Conservation (phyloP, 1,140 invertebrate species). For the Ladona fulva region DNA sequence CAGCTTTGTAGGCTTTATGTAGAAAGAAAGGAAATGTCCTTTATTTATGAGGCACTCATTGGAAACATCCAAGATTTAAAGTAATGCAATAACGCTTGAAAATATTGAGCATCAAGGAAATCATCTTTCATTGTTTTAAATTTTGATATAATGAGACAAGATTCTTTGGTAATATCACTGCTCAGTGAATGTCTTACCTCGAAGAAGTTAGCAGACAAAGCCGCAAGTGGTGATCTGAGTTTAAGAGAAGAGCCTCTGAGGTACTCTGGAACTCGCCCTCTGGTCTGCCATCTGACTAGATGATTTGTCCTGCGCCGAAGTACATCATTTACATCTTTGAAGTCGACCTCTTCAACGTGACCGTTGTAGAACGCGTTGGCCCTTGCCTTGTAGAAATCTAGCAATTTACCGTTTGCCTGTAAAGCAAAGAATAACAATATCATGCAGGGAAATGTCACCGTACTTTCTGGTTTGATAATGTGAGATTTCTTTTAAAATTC, state of each 20-base stretch:
- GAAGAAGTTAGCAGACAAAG: slow-evolving; percentile 68
- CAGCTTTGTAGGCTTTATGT: too few species aligned
- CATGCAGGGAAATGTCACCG: too few species aligned
- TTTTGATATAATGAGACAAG: not conserved
- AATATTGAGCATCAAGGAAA: too few species aligned
- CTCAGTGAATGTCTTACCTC: too few species aligned
- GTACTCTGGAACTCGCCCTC: slow-evolving; percentile 64
- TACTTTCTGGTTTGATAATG: too few species aligned
- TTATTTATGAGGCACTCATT: too few species aligned
- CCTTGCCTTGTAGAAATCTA: slow-evolving; percentile 77
- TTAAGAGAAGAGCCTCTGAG: slow-evolving; percentile 55
- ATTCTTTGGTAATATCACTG: not conserved
- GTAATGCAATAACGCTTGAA: too few species aligned
- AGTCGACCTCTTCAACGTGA: slow-evolving; percentile 72
- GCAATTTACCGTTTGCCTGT: slow-evolving; percentile 57
- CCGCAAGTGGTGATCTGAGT: slow-evolving; percentile 61
- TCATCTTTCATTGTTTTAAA: not conserved
- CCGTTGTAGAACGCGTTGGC: slow-evolving; percentile 77
- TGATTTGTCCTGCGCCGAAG: slow-evolving; percentile 66
- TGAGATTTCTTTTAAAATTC: too few species aligned
- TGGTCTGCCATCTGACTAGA: slow-evolving; percentile 64
- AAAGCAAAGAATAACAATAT: slow-evolving; percentile 16
- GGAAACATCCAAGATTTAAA: too few species aligned
- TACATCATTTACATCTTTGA: slow-evolving; percentile 65
- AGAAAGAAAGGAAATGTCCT: too few species aligned